A percentile compares a stretch with the other conserved stretches of the same genome.
Evolutionary conservation across 2,888 invertebrate species (phyloP).

Genomic region (Aleiodes testaceus): DNA sequence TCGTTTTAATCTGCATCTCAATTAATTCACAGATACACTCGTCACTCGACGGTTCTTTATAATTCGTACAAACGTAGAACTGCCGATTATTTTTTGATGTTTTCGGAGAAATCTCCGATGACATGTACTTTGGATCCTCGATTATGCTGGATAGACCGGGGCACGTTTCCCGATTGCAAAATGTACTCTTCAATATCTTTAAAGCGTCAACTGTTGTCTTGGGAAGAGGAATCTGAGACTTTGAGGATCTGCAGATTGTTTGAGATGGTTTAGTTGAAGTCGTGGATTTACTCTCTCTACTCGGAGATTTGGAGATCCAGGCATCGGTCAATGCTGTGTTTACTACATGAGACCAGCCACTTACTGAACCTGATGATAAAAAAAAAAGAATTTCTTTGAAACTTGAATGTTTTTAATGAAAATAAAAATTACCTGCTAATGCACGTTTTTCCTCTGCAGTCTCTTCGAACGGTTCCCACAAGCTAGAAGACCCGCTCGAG

Average conservation of each 20-base stretch:
- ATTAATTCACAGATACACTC: constrained; percentile 9
- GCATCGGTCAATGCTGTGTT: constrained; percentile 47
- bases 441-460: background rate
- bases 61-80: background rate
- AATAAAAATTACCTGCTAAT: background rate
- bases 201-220: constrained; percentile 47
- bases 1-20: background rate
- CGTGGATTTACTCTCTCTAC: constrained; percentile 27
- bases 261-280: background rate
- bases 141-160: background rate
- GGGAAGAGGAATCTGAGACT: constrained; percentile 18
- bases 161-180: constrained; percentile 52
- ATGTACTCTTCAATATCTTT: constrained; percentile 54
- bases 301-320: constrained; percentile 37
- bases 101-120: background rate
- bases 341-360: constrained; percentile 50
- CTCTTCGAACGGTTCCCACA: background rate
- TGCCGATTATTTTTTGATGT: background rate
- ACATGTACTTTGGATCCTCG: background rate
- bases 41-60: background rate
- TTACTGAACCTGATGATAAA: constrained; percentile 47
- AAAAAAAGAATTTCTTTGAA: background rate
- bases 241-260: background rate
- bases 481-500: background rate
- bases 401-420: too few species aligned